phyloP scores from a whole-genome alignment of 1,140 invertebrate genomes.

The Latrodectus geometricus region DNA sequence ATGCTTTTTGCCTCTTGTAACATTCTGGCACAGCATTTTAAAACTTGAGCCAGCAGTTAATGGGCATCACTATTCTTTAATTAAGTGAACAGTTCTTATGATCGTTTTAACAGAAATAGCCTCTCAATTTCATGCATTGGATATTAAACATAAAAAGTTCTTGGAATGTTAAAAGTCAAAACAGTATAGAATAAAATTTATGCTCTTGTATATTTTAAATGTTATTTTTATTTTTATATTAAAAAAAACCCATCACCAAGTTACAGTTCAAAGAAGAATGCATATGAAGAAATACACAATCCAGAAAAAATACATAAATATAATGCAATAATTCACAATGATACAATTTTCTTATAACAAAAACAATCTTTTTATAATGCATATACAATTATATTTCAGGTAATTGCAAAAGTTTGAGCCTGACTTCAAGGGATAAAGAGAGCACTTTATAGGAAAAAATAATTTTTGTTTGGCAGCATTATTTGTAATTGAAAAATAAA shows the following conservation, averaged over 20 bases:
- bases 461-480: too few species aligned
- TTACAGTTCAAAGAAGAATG: constrained; percentile 4
- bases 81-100: neutral
- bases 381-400: too few species aligned
- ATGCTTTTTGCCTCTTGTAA: constrained; percentile 25
- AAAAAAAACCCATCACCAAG: constrained; percentile 36
- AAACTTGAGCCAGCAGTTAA: constrained; percentile 32
- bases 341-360: neutral
- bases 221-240: constrained; percentile 12
- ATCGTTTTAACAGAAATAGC: neutral
- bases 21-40: constrained; percentile 45
- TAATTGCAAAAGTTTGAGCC: neutral
- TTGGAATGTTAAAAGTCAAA: constrained; percentile 20
- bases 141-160: constrained; percentile 13
- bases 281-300: too few species aligned
- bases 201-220: constrained; percentile 6
- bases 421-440: neutral
- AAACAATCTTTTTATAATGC: neutral
- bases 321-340: neutral
- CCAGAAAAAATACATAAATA: neutral
- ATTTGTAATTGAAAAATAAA: too few species aligned
- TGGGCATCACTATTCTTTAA: constrained; percentile 6
- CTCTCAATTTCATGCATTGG: constrained; percentile 31
- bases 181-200: neutral
- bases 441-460: neutral